Percentiles rank a stretch among this genome's conserved stretches.
These are phyloP conservation scores for Apodemia mormo DNA, from an alignment of 2,888 invertebrate genomes.

Conservation along the genomic window DNA sequence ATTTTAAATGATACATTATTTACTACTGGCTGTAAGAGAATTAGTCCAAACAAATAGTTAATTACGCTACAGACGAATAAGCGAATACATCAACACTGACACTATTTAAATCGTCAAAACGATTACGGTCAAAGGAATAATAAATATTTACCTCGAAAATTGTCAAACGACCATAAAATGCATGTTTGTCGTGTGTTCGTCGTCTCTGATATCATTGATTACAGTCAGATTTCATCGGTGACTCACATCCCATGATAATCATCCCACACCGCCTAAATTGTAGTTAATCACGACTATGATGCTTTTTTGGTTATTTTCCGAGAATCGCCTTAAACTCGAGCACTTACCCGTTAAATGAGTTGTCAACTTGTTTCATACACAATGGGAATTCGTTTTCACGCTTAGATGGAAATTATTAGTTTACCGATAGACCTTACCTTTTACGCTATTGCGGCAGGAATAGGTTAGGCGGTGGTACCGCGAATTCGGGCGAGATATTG, in stretches of 20 bases:
- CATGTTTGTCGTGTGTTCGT: background rate
- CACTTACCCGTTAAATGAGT: no score
- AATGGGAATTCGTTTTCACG: no score
- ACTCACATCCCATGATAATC: conserved; percentile 1
- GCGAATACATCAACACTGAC: background rate
- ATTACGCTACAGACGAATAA: no score
- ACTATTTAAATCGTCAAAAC: background rate
- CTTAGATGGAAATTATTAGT: no score
- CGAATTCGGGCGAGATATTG: no score
- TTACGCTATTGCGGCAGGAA: no score
- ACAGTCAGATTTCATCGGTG: background rate
- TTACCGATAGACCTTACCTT: no score
- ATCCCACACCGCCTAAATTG: background rate
- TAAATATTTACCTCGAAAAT: background rate
- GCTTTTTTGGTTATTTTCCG: conserved; percentile 7
- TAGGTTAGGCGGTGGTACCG: no score
- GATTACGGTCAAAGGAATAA: background rate
- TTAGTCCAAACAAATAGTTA: no score
- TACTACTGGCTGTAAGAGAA: no score
- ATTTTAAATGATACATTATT: no score
- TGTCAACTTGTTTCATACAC: no score
- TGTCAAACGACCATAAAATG: background rate
- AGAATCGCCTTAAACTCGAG: background rate
- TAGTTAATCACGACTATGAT: background rate
- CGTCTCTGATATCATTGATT: conserved; percentile 15